Conservation (phyloP, 2,113 vertebrate species). For the Panurus biarmicus region DNA sequence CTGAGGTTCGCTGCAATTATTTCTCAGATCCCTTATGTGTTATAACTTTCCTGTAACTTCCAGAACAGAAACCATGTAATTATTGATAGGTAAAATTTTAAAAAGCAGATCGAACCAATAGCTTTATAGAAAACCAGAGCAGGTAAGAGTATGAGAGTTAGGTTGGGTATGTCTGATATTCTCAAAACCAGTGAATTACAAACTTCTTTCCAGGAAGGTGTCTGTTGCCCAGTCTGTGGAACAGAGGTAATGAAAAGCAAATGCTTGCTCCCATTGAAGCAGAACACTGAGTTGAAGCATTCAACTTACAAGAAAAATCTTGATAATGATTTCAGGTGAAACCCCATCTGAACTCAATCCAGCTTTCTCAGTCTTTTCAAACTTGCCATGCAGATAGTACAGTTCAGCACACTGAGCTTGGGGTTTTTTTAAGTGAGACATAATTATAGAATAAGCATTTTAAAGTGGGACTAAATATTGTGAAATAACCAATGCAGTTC, state of each 20-base stretch:
- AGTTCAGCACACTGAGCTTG: neutral
- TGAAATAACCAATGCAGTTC: neutral
- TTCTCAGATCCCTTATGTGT: neutral
- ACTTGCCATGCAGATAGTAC: neutral
- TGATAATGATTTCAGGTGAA: neutral
- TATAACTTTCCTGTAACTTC: neutral
- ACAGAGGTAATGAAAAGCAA: neutral
- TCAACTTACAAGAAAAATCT: neutral
- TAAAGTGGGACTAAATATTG: neutral
- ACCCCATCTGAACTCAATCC: neutral
- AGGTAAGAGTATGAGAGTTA: neutral
- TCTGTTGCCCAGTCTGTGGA: neutral
- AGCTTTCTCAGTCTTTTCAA: neutral
- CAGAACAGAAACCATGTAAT: neutral
- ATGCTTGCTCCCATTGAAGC: neutral
- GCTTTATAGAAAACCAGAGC: neutral
- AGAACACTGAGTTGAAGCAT: neutral
- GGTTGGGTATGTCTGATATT: neutral
- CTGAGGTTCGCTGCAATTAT: neutral
- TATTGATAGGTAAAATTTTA: neutral
- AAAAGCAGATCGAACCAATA: neutral
- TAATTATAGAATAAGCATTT: neutral
- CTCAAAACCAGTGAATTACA: neutral
- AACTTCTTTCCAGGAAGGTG: neutral
- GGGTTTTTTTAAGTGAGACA: neutral